A percentile compares a stretch with the other conserved stretches of the same genome.
Evolutionary conservation across 1,140 invertebrate genomes (phyloP).

Genomic region (Caenorhabditis brenneri): DNA sequence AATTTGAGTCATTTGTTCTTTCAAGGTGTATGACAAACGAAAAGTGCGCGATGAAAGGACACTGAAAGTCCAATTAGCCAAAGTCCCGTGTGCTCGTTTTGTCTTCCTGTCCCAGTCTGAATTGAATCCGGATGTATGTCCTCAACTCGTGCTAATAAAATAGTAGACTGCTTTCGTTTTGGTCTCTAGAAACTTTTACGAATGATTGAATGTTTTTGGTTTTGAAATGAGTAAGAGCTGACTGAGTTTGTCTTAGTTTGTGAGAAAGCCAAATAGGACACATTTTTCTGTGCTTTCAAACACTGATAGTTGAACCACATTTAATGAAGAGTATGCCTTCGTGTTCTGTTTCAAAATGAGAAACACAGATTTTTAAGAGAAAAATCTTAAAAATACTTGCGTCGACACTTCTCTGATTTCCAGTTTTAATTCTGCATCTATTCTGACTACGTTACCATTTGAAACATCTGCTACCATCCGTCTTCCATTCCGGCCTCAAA

Average conservation of each 20-base stretch:
- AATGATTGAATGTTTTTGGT: background rate
- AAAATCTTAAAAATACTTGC: background rate
- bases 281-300: too few species aligned
- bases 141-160: conserved; percentile 14
- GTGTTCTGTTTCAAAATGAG: too few species aligned
- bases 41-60: conserved; percentile 5
- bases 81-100: background rate
- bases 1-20: background rate
- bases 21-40: background rate
- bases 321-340: too few species aligned
- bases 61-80: conserved; percentile 29
- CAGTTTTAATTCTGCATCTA: too few species aligned
- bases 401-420: background rate
- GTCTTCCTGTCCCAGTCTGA: background rate
- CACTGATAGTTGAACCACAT: too few species aligned
- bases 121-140: conserved; percentile 36
- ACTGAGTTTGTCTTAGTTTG: too few species aligned
- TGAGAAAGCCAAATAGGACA: too few species aligned
- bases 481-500: background rate
- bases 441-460: too few species aligned
- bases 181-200: background rate
- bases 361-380: background rate
- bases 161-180: background rate
- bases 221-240: background rate
- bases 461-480: background rate